Evolutionary conservation across 2,797 vertebrate species (phyloP), one percentile per base, ranked within the genome.

Genomic region (Poliocrania exsul): DNA sequence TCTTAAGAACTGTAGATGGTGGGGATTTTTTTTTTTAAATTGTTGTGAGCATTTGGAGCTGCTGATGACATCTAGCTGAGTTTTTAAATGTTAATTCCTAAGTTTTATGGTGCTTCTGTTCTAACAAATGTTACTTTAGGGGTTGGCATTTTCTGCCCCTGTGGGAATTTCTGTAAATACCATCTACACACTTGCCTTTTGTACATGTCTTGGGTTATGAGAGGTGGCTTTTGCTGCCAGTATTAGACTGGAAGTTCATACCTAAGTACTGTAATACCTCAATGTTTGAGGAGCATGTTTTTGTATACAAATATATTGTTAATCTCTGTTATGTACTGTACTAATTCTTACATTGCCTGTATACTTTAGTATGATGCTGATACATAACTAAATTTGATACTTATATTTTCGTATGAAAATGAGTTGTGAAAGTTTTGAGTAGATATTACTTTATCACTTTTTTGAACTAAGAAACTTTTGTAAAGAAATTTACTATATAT

Each of bases 351-450:
- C 98, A 99, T 98, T 98, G 99, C 98, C 98, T 99, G 98, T 99
- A 99, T 98, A 98, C 99, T 99, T 99, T 99, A 99, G 99, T 99
- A 99, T 99, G 99, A 99, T 97, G 98, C 98, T 99, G 99, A 99
- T 99, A 99, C 99, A 99, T 99, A 99, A 98, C 99, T 99, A 99
- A 99, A 99, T 99, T 99, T 99, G 98, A 99, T 99, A 99, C 99
- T 99, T 99, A 99, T 99, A 99, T 99, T 99, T 99, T 99, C 99
- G 99, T 99, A 99, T 99, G 99, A 99, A 99, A 99, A 99, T 99
- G 99, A 98, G 99, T 99, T 99, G 98, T 98, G 98, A 98, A 98
- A 98, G 98, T 98, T 98, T 98, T 98, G 98, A 98, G 99, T 99
- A 99, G 99, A 99, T 99, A 99, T 99, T 99, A 99, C 99, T 99